Percentiles rank a stretch among this genome's conserved stretches.
phyloP scores from a whole-genome alignment of 2,113 vertebrate species.

The Microtus richardsoni region DNA sequence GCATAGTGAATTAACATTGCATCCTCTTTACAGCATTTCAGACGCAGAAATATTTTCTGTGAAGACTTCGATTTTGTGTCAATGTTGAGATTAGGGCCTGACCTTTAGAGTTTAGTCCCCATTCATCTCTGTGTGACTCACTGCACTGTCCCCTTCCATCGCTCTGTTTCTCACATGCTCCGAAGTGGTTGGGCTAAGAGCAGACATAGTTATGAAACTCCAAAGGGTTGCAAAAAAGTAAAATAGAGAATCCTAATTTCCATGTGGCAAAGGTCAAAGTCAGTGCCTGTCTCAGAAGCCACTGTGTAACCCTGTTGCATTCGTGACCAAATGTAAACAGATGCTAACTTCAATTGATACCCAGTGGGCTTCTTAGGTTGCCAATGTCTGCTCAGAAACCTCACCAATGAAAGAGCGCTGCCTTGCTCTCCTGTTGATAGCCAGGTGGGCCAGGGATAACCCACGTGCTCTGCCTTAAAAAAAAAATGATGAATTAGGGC shows the following conservation, averaged over 20 bases:
- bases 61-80: neutral
- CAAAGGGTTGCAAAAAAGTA: neutral
- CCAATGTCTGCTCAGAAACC: neutral
- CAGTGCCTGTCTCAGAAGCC: neutral
- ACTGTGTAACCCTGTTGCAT: neutral
- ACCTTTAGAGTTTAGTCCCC: neutral
- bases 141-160: neutral
- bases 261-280: neutral
- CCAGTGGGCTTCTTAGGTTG: neutral
- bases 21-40: neutral
- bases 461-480: neutral
- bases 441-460: neutral
- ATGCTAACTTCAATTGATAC: neutral
- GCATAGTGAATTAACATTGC: neutral
- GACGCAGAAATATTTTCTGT: neutral
- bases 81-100: neutral
- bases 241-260: neutral
- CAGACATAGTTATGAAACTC: neutral
- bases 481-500: neutral
- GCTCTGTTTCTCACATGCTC: neutral
- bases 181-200: neutral
- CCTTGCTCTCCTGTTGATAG: neutral
- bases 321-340: neutral
- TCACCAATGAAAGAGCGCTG: neutral
- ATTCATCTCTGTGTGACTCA: neutral